Percentiles rank a stretch among this genome's conserved stretches.
Evolutionary conservation across 37 sponge, comb jelly and placozoan genomes (phyloP).

Genomic region (Diacarnus erythraeanus): DNA sequence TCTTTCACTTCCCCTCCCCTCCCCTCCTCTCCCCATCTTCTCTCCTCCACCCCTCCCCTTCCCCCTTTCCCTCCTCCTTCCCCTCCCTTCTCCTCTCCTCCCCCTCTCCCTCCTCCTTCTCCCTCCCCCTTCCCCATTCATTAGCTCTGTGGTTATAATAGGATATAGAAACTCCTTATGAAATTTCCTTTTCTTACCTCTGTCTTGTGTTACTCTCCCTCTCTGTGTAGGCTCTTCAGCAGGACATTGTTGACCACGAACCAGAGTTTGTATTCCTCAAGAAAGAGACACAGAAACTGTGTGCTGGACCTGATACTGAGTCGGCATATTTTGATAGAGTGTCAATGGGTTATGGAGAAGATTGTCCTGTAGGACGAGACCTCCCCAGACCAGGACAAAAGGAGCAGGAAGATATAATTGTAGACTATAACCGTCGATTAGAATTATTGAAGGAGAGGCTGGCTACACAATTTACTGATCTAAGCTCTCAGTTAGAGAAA

Average conservation of each 20-base stretch:
- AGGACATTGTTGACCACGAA: conserved; percentile 32
- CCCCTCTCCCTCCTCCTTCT: no score
- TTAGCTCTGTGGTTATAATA: background rate
- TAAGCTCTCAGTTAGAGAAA: conserved; percentile 21
- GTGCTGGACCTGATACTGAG: conserved; percentile 19
- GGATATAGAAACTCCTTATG: background rate
- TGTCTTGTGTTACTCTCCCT: background rate
- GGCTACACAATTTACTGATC: background rate
- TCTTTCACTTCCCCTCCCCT: no score
- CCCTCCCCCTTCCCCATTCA: no score
- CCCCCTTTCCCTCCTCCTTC: no score
- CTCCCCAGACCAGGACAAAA: conserved; percentile 44
- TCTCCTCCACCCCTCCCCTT: no score
- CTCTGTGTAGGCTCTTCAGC: conserved; percentile 29
- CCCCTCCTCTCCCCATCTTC: no score
- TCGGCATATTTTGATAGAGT: background rate
- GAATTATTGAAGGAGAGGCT: conserved; percentile 35
- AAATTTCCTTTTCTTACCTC: background rate
- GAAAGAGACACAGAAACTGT: conserved; percentile 36
- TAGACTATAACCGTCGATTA: conserved; percentile 24
- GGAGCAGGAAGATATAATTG: conserved; percentile 33
- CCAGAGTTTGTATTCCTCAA: conserved; percentile 52
- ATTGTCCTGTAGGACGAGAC: background rate
- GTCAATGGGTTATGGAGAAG: background rate
- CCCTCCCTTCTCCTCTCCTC: no score